Base-by-base conservation (phyloP, 2,797 vertebrate genomes). In the Danio kyathit region DNA sequence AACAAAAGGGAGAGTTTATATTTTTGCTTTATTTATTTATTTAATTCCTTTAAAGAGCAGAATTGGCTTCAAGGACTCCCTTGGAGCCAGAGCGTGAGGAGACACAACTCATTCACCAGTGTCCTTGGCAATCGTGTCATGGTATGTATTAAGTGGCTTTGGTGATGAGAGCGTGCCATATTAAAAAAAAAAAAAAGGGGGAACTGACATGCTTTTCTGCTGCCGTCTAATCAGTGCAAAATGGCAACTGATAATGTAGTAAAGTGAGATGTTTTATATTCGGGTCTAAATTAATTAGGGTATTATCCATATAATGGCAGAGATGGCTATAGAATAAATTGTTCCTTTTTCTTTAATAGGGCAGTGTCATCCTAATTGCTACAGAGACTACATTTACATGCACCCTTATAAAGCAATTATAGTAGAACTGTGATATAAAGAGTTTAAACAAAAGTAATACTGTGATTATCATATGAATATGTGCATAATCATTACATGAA, bases 41-140 rank as follows among this genome's bases (percentile, higher is more conserved):
- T 89, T 90, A 89, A 90, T 88, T 90, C 85, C 85, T 86, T 87
- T 83, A 29, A 90, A 88, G 89, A 89, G 92, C 80, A 41, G 83
- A 89, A 87, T 54, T 74, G 16, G 48, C 83, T 75, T 88, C 90
- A 94, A 93, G 91, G 91, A 92, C 90, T 89, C 64, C 70, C 67
- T 63, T 83, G 88, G 57, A 19, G 44, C 40, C 51, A 77, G 85
- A 85, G 88, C 81, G 81, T 85, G 83, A 87, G 81, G 75, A 74
- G 64, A 80, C 59, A 56, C 60, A 67, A 66, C 60, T 80, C 82
- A 79, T 76, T 85, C 74, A 80, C 59, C 64, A 29, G 7, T 87
- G 86, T 84, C 90, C 91, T 94, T 93, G 89, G 77, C 56, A 74
- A 74, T 56, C 84, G 52, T 83, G 60, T 84, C 82, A 76, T 14